phyloP scores from a whole-genome alignment of 2,113 vertebrate species.

The Tapirus terrestris region DNA sequence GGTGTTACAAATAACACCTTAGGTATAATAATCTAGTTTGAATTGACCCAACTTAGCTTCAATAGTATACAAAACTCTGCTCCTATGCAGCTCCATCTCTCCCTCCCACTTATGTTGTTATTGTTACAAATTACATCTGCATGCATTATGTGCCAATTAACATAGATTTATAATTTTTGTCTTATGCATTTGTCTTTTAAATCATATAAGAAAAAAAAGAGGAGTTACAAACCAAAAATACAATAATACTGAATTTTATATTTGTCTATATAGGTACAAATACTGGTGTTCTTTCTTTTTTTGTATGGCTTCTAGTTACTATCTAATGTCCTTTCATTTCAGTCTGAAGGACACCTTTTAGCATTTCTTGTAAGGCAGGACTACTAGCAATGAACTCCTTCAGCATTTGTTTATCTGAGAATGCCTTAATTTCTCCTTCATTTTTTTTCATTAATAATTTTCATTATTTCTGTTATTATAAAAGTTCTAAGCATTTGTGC shows the following conservation, averaged over 20 bases:
- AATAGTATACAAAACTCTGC: not conserved
- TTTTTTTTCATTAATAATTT: not conserved
- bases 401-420: too few relatives aligned
- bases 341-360: not conserved
- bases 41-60: not conserved
- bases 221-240: not conserved
- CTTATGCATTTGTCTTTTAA: not conserved
- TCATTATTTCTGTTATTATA: not conserved
- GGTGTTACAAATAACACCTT: not conserved
- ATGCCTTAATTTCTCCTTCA: not conserved
- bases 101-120: not conserved
- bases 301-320: not conserved
- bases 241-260: not conserved
- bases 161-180: not conserved
- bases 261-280: not conserved
- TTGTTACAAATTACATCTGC: not conserved
- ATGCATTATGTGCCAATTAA: not conserved
- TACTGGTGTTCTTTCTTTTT: not conserved
- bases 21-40: not conserved
- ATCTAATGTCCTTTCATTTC: not conserved
- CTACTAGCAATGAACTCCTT: too few relatives aligned
- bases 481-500: not conserved
- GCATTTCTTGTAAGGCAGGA: too few relatives aligned
- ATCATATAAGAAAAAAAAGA: not conserved
- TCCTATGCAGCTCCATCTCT: not conserved